Conservation (phyloP, 30 jellyfish, hydroid and myxozoan species). For the Turritopsis dohrnii region DNA sequence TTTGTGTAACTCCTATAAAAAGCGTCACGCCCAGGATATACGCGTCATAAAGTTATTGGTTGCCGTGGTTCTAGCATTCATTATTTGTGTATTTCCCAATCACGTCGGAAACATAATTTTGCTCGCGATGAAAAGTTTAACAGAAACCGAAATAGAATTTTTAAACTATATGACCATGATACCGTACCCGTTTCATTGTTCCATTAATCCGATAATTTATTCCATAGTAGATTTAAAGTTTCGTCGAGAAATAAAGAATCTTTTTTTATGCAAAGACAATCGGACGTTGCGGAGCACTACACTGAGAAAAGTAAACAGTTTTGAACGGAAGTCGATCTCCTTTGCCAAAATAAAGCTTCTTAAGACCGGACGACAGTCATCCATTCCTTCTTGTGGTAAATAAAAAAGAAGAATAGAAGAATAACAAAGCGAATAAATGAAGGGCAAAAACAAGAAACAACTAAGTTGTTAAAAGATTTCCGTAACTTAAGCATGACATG, state of each 20-base stretch:
- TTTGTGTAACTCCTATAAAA: not conserved
- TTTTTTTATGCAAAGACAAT: not conserved
- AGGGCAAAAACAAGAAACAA: too few relatives aligned
- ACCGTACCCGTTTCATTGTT: constrained; percentile 23
- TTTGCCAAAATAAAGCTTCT: too few relatives aligned
- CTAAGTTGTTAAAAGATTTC: too few relatives aligned
- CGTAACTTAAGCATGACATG: too few relatives aligned
- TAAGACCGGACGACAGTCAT: too few relatives aligned
- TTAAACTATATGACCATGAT: not conserved
- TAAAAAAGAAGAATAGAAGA: too few relatives aligned
- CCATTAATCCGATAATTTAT: constrained; percentile 12
- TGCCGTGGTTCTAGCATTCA: constrained; percentile 26
- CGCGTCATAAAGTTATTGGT: constrained; percentile 8
- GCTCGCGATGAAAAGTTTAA: not conserved
- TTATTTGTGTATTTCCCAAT: constrained; percentile 23
- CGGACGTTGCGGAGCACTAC: not conserved
- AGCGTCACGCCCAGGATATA: constrained; percentile 11
- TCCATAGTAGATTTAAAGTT: constrained; percentile 18
- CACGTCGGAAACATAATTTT: constrained; percentile 15
- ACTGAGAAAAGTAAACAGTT: not conserved
- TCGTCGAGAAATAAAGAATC: not conserved
- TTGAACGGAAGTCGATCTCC: not conserved
- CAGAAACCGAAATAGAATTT: constrained; percentile 2
- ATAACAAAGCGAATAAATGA: too few relatives aligned
- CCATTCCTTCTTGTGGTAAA: too few relatives aligned